Evolutionary conservation across 2,797 vertebrate genomes (phyloP), one percentile per base, ranked within the genome.

Genomic region (Labeo calbasu): DNA sequence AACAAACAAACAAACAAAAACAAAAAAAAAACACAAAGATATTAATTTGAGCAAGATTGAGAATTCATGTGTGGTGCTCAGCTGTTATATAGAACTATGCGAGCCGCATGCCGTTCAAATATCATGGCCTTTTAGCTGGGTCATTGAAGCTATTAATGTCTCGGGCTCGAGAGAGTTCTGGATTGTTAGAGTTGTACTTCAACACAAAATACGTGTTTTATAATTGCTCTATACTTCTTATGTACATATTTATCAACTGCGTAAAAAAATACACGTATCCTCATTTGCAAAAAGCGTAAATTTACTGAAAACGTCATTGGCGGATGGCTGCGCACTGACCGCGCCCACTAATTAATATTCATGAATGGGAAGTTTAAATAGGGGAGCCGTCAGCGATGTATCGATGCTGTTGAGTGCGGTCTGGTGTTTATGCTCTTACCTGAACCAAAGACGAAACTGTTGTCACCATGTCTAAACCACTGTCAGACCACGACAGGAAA

Each of bases 401-500:
- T 79, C 86, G 89, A 88, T 87, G 77, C 85, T 87, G 90, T 82
- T 88, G 77, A 76, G 84, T 80, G 87, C 82, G 55, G 88, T 73
- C 69, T 32, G 43, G 87, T 89, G 86, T 91, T 89, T 85, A 89
- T 81, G 79, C 88, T 86, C 59, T 46, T 87, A 84, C 85, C 85
- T 86, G 85, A 89, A 87, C 63, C 81, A 84, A 85, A 91, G 57
- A 84, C 72, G 28, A 87, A 69, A 68, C 78, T 80, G 28, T 79
- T 46, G 80, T 85, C 90, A 91, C 73, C 88, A 99, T 98, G 97
- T 97, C 97, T 36, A 96, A 95, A 87, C 97, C 97, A 21, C 91
- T 98, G 88, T 95, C 95, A 15, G 97, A 99, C 91, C 94, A 96
- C 1, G 97, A 99, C 0, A 95, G 88, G 87, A 95, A 87, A 87